A percentile compares a stretch with the other conserved stretches of the same genome.
Conservation (phyloP, 2,113 vertebrate genomes). For the Tretioscincus oriximinensis region DNA sequence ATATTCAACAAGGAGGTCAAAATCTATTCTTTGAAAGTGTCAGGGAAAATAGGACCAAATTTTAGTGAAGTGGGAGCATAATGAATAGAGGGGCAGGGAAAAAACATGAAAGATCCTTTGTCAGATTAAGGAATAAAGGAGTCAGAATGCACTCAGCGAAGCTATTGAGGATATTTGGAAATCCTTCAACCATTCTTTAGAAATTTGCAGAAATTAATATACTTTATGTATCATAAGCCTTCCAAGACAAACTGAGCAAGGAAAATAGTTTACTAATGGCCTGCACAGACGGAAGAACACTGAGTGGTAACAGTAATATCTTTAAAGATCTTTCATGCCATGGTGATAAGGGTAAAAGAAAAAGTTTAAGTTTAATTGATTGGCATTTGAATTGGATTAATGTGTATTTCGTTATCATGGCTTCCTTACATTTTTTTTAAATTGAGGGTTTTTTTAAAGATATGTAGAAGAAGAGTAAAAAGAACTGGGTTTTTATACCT, state of each 20-base stretch:
- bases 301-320: not conserved
- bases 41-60: constrained; percentile 38
- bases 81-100: constrained; percentile 34
- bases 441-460: too few relatives aligned
- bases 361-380: not conserved
- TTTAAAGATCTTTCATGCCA: constrained; percentile 33
- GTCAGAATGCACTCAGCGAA: constrained; percentile 29
- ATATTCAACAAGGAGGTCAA: constrained; percentile 10
- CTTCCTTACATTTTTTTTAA: too few relatives aligned
- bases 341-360: constrained; percentile 14
- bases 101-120: constrained; percentile 40
- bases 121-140: constrained; percentile 35
- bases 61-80: constrained; percentile 26
- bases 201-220: constrained; percentile 49
- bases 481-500: too few relatives aligned
- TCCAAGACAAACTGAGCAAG: constrained; percentile 12
- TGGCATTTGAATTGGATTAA: too few relatives aligned
- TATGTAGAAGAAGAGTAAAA: too few relatives aligned
- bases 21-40: constrained; percentile 28
- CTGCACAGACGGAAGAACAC: constrained; percentile 11
- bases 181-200: constrained; percentile 18
- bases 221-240: constrained; percentile 34
- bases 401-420: too few relatives aligned
- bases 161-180: not conserved
- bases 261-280: not conserved